phyloP scores from a whole-genome alignment of 1,140 invertebrate species.

The Palaemon carinicauda region DNA sequence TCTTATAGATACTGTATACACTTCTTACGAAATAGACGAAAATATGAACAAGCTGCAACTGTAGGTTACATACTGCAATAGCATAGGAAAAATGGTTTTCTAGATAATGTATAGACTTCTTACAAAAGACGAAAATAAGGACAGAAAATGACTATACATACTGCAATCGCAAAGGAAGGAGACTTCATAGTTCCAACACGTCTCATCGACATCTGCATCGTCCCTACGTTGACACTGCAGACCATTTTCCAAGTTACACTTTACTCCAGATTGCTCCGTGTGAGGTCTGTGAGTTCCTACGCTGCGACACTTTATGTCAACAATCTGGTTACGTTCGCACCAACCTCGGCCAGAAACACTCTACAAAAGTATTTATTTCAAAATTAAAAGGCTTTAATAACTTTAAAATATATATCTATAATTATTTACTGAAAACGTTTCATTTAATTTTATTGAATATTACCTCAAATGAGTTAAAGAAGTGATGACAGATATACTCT shows the following conservation, averaged over 20 bases:
- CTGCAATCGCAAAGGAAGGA: conserved; percentile 75
- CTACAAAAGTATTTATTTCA: not conserved
- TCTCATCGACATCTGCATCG: not conserved
- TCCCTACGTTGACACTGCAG: conserved; percentile 70
- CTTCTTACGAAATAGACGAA: too few relatives aligned
- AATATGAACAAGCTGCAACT: too few relatives aligned
- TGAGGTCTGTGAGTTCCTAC: conserved; percentile 70
- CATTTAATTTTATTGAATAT: too few relatives aligned
- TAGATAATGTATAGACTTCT: too few relatives aligned
- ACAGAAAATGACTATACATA: conserved; percentile 46
- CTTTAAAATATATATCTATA: not conserved
- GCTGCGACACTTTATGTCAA: conserved; percentile 78
- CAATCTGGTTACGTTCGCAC: conserved; percentile 72
- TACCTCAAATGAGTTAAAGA: too few relatives aligned
- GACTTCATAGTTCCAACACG: conserved; percentile 75
- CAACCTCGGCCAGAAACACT: conserved; percentile 36
- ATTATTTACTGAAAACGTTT: too few relatives aligned
- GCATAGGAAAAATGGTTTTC: too few relatives aligned
- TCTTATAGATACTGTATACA: not conserved
- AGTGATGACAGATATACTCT: too few relatives aligned
- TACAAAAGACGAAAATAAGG: not conserved
- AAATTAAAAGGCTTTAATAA: not conserved
- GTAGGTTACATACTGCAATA: too few relatives aligned
- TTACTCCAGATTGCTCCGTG: conserved; percentile 74
- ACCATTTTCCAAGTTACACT: conserved; percentile 77